Conservation (phyloP, 2,797 vertebrate species). For the Petrocephalus sullivani region DNA sequence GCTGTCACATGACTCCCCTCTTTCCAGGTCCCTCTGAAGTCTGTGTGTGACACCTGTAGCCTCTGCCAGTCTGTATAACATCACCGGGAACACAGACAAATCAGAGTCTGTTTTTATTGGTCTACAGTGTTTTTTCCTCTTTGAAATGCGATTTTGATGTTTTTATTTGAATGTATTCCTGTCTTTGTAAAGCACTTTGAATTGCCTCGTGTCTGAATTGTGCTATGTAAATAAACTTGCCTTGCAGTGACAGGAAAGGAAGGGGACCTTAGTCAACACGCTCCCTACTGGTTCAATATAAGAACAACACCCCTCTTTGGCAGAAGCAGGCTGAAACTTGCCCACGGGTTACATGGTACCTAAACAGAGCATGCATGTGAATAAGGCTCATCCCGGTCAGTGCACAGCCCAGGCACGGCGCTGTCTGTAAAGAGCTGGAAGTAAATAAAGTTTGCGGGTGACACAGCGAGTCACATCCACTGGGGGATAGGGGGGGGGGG, state of each 20-base stretch:
- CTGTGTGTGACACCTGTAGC: conserved; percentile 8
- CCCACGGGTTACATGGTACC: neutral
- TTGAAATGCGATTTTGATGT: too few relatives aligned
- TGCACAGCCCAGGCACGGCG: too few relatives aligned
- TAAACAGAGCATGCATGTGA: neutral
- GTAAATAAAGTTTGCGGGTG: neutral
- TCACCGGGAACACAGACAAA: neutral
- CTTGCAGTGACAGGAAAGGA: neutral
- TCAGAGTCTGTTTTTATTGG: neutral
- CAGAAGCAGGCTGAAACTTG: neutral
- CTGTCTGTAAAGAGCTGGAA: neutral
- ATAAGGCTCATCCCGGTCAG: neutral
- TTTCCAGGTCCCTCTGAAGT: neutral
- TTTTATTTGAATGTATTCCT: too few relatives aligned
- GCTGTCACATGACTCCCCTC: neutral
- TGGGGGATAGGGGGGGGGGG: neutral
- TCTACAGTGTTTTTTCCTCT: neutral
- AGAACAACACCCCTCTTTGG: neutral
- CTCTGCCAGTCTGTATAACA: neutral
- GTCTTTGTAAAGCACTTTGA: too few relatives aligned
- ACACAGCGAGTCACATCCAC: neutral
- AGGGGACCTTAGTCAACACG: neutral
- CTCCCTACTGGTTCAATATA: neutral
- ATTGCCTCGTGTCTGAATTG: too few relatives aligned
- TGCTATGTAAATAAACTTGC: too few relatives aligned